Evolutionary conservation across 2,888 invertebrate species (phyloP).

Genomic region (Nephrotoma flavescens): DNA sequence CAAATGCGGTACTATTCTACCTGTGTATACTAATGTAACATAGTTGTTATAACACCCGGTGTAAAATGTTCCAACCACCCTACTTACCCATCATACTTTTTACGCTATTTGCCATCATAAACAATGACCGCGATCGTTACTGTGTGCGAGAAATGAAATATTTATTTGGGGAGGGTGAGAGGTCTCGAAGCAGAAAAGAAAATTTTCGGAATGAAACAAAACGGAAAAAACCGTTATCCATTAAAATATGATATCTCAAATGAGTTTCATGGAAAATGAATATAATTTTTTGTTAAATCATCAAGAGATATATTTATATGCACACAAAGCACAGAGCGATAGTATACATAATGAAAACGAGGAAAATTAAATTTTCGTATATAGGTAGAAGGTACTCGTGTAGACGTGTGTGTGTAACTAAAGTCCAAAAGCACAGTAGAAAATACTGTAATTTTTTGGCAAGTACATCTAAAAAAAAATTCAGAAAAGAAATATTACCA

Average conservation of each 20-base stretch:
- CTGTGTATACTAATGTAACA: too few species aligned
- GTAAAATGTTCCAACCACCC: too few species aligned
- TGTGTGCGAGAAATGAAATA: background rate
- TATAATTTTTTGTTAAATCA: background rate
- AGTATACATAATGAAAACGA: background rate
- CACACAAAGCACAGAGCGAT: background rate
- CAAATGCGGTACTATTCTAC: too few species aligned
- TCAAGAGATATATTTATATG: background rate
- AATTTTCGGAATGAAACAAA: background rate
- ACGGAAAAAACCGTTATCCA: background rate
- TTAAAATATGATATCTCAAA: background rate
- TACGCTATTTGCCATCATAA: too few species aligned
- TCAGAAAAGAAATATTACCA: background rate
- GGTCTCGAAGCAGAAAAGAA: background rate
- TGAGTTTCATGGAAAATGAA: background rate
- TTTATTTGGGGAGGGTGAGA: background rate
- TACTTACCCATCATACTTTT: too few species aligned
- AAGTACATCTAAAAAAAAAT: background rate
- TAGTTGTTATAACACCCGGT: too few species aligned
- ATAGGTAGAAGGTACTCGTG: background rate
- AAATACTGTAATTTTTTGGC: background rate
- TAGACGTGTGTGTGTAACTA: background rate
- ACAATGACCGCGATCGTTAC: background rate
- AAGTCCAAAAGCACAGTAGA: background rate
- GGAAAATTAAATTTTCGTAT: background rate